These are phyloP conservation scores for Cepaea hortensis DNA, from an alignment of 2,888 invertebrate genomes.

Conservation along the genomic window DNA sequence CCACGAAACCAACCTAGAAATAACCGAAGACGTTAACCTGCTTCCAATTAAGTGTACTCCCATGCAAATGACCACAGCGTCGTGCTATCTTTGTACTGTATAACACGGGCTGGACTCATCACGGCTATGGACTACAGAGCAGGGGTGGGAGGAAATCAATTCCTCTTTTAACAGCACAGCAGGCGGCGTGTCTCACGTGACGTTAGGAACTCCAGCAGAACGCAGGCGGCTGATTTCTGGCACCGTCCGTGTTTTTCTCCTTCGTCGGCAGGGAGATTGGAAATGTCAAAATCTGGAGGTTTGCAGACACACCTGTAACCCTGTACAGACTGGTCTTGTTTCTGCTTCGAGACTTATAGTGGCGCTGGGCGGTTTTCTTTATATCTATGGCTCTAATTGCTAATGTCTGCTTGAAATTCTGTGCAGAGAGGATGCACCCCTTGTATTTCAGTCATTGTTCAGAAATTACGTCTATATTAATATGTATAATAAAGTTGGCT, in stretches of 20 bases:
- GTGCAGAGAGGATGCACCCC: neutral
- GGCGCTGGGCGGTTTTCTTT: neutral
- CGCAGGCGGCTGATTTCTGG: slow-evolving; percentile 22
- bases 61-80: neutral
- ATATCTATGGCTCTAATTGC: no score
- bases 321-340: neutral
- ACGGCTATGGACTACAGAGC: neutral
- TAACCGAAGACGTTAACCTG: neutral
- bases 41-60: neutral
- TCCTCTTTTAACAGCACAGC: neutral
- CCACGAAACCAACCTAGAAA: neutral
- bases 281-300: neutral
- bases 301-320: neutral
- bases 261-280: neutral
- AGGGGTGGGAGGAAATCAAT: neutral
- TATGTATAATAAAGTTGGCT: no score
- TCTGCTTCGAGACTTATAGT: neutral
- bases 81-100: neutral
- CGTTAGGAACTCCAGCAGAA: neutral
- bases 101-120: neutral
- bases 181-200: neutral
- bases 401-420: neutral
- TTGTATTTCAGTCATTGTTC: no score
- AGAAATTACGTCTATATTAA: no score
- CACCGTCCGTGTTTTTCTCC: neutral